Conservation (phyloP, 2,888 invertebrate genomes). For the Chelonus formosanus region DNA sequence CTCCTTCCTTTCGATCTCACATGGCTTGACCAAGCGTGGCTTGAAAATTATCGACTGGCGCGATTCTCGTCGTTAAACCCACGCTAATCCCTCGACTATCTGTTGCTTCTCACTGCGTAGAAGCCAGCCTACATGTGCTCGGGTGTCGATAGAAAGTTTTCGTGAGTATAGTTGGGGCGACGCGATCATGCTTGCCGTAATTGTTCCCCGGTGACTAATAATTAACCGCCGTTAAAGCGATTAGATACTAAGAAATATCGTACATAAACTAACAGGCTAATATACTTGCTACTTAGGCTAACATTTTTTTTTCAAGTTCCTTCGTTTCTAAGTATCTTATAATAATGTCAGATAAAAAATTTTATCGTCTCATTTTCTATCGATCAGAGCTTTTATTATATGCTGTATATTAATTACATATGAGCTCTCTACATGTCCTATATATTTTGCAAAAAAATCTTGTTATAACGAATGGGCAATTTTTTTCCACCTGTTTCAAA, state of each 20-base stretch:
- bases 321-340: no score
- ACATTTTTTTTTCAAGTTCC: background rate
- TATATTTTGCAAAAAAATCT: no score
- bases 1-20: no score
- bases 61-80: conserved; percentile 33
- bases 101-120: conserved; percentile 33
- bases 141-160: conserved; percentile 10
- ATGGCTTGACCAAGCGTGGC: background rate
- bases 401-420: no score
- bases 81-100: conserved; percentile 38
- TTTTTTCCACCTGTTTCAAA: no score
- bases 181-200: conserved; percentile 43
- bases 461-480: no score
- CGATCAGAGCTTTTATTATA: no score
- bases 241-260: conserved; percentile 47
- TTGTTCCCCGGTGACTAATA: conserved; percentile 52
- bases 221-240: conserved; percentile 51
- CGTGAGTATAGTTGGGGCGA: background rate
- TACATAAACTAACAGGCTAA: conserved; percentile 16
- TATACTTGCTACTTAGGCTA: background rate
- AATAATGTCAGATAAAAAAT: no score
- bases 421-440: no score
- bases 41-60: conserved; percentile 22
- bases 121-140: conserved; percentile 1
- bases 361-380: no score